Percentiles rank a stretch among this genome's conserved stretches.
phyloP scores from a whole-genome alignment of 2,797 vertebrate species.

The Eurystomus glaucurus region DNA sequence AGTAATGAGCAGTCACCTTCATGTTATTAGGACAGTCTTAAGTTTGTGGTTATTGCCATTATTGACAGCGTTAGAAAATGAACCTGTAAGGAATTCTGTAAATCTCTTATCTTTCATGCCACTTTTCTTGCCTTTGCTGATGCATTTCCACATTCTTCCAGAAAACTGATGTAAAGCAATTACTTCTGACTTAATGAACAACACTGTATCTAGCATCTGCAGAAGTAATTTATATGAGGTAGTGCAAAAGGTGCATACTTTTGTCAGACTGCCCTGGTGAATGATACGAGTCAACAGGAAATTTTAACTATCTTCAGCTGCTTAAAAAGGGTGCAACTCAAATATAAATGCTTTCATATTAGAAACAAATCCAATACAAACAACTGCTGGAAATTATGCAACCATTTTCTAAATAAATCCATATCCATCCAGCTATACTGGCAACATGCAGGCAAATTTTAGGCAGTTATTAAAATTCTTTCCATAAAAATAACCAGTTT shows the following conservation, averaged over 20 bases:
- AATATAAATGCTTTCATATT: background rate
- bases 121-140: background rate
- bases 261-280: background rate
- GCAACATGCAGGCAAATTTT: conserved; percentile 1
- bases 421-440: background rate
- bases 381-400: conserved; percentile 14
- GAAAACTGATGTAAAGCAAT: background rate
- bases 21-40: background rate
- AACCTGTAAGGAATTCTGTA: background rate
- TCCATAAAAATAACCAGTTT: background rate
- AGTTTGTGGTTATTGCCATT: background rate
- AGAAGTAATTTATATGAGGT: background rate
- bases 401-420: conserved; percentile 6
- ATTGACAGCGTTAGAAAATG: background rate
- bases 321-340: background rate
- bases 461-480: background rate
- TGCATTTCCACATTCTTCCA: background rate
- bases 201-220: background rate
- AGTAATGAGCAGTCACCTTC: background rate
- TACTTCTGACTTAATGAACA: background rate
- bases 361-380: conserved; percentile 7
- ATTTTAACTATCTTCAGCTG: background rate
- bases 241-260: background rate
- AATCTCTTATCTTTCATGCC: background rate
- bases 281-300: background rate